Conservation (phyloP, 2,888 invertebrate species). For the Andrena bucephala region DNA sequence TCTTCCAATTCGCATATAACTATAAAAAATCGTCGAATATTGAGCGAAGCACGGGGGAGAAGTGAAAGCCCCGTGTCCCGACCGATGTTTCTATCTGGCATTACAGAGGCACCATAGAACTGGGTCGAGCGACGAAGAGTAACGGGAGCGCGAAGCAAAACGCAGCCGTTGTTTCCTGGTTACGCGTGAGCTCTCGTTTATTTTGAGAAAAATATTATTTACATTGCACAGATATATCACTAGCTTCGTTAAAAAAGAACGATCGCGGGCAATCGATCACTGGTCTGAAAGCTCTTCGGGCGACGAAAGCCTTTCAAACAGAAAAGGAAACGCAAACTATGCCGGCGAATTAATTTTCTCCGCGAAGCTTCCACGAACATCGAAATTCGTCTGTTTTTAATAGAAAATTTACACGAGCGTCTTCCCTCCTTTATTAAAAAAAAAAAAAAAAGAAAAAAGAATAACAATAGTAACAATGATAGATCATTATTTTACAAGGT, state of each 20-base stretch:
- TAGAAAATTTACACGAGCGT: slow-evolving; percentile 8
- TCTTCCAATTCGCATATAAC: no score
- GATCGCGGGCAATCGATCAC: slow-evolving; percentile 52
- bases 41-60: no score
- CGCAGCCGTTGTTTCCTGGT: slow-evolving; percentile 21
- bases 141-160: background rate
- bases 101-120: no score
- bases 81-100: no score
- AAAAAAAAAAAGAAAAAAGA: background rate
- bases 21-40: no score
- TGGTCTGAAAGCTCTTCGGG: slow-evolving; percentile 52
- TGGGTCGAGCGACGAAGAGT: background rate
- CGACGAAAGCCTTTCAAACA: slow-evolving; percentile 24
- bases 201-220: slow-evolving; percentile 82
- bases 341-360: background rate
- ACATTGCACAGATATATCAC: slow-evolving; percentile 81
- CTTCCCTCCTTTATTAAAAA: background rate
- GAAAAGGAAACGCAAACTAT: background rate
- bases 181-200: slow-evolving; percentile 74
- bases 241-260: slow-evolving; percentile 55
- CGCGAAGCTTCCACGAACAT: background rate
- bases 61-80: no score
- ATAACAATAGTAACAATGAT: background rate
- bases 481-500: background rate
- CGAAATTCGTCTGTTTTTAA: background rate